Evolutionary conservation across 2,888 invertebrate species (phyloP).

Genomic region (Leucophenga maculata): DNA sequence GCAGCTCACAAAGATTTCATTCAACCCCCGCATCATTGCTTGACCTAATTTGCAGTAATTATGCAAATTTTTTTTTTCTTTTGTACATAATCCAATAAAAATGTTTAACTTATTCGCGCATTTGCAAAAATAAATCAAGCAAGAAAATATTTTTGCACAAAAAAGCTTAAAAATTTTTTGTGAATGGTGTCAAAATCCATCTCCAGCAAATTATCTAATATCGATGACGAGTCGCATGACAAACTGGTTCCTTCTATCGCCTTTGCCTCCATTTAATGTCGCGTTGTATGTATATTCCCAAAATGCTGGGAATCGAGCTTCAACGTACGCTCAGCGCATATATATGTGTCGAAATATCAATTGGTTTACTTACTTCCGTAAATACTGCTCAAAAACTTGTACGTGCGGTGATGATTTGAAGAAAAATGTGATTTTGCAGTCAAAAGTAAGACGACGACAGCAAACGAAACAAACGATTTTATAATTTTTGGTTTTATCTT

Average conservation of each 20-base stretch:
- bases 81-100: neutral
- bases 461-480: conserved; percentile 1
- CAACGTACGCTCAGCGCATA: neutral
- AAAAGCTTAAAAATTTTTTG: neutral
- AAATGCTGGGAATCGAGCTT: conserved; percentile 43
- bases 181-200: conserved; percentile 34
- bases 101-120: conserved; percentile 5
- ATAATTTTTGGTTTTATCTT: neutral
- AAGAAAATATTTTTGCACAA: conserved; percentile 28
- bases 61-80: conserved; percentile 16
- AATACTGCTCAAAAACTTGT: conserved; percentile 43
- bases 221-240: conserved; percentile 25
- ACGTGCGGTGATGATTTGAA: conserved; percentile 17
- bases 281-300: conserved; percentile 37
- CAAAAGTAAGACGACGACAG: neutral
- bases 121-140: conserved; percentile 2
- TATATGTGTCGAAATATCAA: neutral
- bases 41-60: conserved; percentile 26
- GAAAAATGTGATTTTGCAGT: neutral
- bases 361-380: conserved; percentile 42
- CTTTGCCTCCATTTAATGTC: conserved; percentile 36
- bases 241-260: conserved; percentile 47
- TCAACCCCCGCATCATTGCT: neutral
- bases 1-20: no score
- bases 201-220: conserved; percentile 42